phyloP scores from a whole-genome alignment of 2,797 vertebrate species.

The Austrolebias charrua region DNA sequence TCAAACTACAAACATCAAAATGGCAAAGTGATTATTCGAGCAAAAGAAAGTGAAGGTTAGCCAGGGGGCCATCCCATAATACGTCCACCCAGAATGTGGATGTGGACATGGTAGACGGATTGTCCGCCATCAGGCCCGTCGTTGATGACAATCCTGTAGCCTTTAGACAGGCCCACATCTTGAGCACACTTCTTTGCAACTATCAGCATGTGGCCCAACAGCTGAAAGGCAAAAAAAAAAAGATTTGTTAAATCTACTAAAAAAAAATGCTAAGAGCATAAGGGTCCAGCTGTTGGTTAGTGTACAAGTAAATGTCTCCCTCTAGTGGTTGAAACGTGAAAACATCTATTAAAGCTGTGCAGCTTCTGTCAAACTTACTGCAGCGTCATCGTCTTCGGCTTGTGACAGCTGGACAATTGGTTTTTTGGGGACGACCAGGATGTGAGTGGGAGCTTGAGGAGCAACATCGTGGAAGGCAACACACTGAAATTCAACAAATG shows the following conservation, averaged over 20 bases:
- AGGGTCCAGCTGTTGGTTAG: not conserved
- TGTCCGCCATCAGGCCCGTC: slow-evolving; percentile 93
- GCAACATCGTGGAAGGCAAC: slow-evolving; percentile 92
- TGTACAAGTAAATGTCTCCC: slow-evolving; percentile 30
- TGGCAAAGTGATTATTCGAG: slow-evolving; percentile 1
- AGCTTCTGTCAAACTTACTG: slow-evolving; percentile 77
- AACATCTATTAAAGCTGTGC: too few species aligned
- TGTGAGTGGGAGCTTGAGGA: slow-evolving; percentile 94
- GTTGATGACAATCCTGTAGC: slow-evolving; percentile 91
- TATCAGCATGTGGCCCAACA: slow-evolving; percentile 94
- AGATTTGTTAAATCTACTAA: too few species aligned
- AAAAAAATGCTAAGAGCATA: too few species aligned
- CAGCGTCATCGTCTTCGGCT: slow-evolving; percentile 87
- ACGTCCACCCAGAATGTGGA: slow-evolving; percentile 92
- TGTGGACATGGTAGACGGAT: slow-evolving; percentile 92
- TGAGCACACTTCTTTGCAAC: slow-evolving; percentile 91
- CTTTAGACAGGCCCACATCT: slow-evolving; percentile 85
- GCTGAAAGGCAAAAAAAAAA: slow-evolving; percentile 73
- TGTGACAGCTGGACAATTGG: slow-evolving; percentile 87
- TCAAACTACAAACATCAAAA: slow-evolving; percentile 22
- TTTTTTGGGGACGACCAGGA: slow-evolving; percentile 94
- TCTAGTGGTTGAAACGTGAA: slow-evolving; percentile 36
- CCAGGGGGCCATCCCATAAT: slow-evolving; percentile 92
- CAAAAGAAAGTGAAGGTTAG: slow-evolving; percentile 62
- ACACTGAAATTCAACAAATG: slow-evolving; percentile 79